Evolutionary conservation across 2,113 vertebrate genomes (phyloP).

Genomic region (Opisthocomus hoazin): DNA sequence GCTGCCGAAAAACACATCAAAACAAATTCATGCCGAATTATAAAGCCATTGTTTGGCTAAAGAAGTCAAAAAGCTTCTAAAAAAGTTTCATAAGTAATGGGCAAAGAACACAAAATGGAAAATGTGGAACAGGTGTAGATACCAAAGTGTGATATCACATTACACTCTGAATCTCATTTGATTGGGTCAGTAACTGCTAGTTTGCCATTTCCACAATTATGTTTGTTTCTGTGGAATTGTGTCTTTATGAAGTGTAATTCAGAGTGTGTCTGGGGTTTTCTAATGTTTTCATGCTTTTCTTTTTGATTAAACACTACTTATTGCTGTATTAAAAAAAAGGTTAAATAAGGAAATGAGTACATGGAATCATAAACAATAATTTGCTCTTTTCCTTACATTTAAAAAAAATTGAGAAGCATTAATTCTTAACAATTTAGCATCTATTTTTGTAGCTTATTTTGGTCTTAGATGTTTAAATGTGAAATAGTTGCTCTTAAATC

Average conservation of each 20-base stretch:
- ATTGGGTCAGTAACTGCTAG: neutral
- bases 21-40: neutral
- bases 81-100: neutral
- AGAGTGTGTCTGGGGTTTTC: neutral
- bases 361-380: neutral
- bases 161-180: neutral
- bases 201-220: neutral
- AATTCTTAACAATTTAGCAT: neutral
- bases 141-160: neutral
- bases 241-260: neutral
- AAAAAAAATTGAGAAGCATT: neutral
- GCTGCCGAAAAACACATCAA: neutral
- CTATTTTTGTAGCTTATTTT: neutral
- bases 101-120: neutral
- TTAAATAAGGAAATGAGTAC: neutral
- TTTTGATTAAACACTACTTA: neutral
- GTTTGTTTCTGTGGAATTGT: neutral
- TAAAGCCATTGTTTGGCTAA: neutral
- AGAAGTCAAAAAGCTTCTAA: neutral
- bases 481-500: neutral
- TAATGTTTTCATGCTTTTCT: neutral
- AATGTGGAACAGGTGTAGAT: neutral
- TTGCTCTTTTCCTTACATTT: neutral
- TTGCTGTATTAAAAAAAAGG: neutral
- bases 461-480: neutral